Conservation (phyloP, 2,113 vertebrate species). For the human region GRCh38 chr15:61166501-61167000, state of each 20-base stretch:
- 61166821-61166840: neutral
- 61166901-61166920: neutral
- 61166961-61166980: neutral
- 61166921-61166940: neutral
- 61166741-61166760: neutral
- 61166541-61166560: neutral
- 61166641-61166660: neutral
- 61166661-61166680: neutral
- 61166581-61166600: neutral
- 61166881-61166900: neutral
- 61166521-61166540: neutral
- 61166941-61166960: neutral
- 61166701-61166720: neutral
- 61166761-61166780: neutral
- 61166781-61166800: neutral
- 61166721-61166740: neutral
- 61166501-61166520: neutral
- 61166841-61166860: neutral
- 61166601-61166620: neutral
- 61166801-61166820: neutral
- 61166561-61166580: neutral
- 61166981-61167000: neutral
- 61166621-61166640: neutral
- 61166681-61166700: neutral
- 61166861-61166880: neutral